Conservation (phyloP, 2,113 vertebrate genomes). For the Uropsilus gracilis region DNA sequence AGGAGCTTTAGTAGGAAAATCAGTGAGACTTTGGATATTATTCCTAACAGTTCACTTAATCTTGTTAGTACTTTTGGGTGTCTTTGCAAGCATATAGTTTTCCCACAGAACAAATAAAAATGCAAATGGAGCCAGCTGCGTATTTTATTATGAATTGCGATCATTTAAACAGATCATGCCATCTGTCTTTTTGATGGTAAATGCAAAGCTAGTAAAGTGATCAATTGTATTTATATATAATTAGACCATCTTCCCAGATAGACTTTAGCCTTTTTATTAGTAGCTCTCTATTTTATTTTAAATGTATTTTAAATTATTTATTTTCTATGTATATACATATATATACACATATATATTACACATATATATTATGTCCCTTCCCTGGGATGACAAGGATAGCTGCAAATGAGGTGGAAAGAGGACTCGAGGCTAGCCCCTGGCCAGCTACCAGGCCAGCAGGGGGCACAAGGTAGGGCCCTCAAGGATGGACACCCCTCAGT, state of each 20-base stretch:
- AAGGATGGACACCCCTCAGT: fast-evolving
- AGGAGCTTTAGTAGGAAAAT: constrained; percentile 75
- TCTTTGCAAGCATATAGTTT: constrained; percentile 74
- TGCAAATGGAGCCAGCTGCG: constrained; percentile 79
- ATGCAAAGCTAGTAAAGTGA: constrained; percentile 34
- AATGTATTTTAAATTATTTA: too few relatives aligned
- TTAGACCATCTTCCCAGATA: background rate
- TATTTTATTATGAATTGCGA: constrained; percentile 82
- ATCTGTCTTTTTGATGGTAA: constrained; percentile 33
- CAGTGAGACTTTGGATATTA: constrained; percentile 74
- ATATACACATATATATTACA: too few relatives aligned
- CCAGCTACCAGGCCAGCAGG: too few relatives aligned
- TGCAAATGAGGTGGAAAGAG: background rate
- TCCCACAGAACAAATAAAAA: constrained; percentile 67
- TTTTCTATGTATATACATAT: too few relatives aligned
- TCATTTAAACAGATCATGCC: constrained; percentile 71
- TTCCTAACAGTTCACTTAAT: constrained; percentile 76
- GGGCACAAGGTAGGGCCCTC: background rate
- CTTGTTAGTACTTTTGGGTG: constrained; percentile 75
- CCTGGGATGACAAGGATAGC: background rate
- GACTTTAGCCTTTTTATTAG: constrained; percentile 13
- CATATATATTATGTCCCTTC: background rate
- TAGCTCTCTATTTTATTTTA: background rate
- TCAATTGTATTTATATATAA: constrained; percentile 32
- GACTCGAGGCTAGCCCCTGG: too few relatives aligned